Evolutionary conservation across 2,888 invertebrate species (phyloP), one percentile per base, ranked within the genome.

Genomic region (Ennomos erosarius): DNA sequence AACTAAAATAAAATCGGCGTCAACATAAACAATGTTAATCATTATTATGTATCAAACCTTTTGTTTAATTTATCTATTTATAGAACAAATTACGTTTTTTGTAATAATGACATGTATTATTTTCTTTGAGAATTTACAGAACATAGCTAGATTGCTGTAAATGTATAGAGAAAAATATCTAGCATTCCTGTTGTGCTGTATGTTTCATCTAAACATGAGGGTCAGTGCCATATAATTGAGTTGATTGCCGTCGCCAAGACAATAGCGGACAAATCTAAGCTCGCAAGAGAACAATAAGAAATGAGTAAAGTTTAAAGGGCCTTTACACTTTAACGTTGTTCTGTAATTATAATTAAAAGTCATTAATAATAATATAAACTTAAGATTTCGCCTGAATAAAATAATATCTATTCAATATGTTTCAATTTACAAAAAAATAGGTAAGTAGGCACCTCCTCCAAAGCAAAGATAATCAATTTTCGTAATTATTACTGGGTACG

Each of bases 341-440:
- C 48, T 16, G 63, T 69, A 68, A 56, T 55, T 59, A 62, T 69
- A 64, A 64, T 72, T 63, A 67, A 64, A 64, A 65, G 62, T 59
- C n/a, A n/a, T n/a, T 64, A 59, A 33, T 62, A 67, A 71, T 64
- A 63, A 65, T 63, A 47, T 48, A 52, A 64, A 59, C 57, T 59
- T 57, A 8, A 12, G 9, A 11, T 11, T 9, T 48, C 1, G 34
- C 34, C 34, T 34, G 46, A 1, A 16, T 10, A 37, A 16, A 37
- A 16, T 16, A 37, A 34, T 16, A 5, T 36, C 13, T 13, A 46
- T 34, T 11, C 6, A n/a, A 44, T 1, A n/a, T n/a, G 34, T 3
- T n/a, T n/a, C n/a, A n/a, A 11, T 33, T 11, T 10, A 3, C 10
- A 42, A 9, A 26, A 9, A 3, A n/a, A 9, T n/a, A n/a, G n/a